These are phyloP conservation scores for Arbacia lixula DNA, from an alignment of 53 echinoderm and acorn worm species.

Conservation along the genomic window DNA sequence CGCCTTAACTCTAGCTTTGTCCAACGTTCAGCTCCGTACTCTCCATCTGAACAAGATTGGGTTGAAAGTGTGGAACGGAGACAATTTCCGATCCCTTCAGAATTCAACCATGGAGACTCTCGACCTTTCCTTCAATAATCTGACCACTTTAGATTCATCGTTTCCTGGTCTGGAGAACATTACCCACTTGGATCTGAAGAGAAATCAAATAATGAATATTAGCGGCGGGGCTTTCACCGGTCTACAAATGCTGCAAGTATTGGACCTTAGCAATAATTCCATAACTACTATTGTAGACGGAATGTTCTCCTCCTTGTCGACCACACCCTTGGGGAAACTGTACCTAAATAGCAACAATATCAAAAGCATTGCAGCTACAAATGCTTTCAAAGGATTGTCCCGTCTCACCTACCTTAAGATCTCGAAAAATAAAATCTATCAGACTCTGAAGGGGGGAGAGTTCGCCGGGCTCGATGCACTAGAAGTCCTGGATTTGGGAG, in stretches of 20 bases:
- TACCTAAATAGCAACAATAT: slow-evolving; percentile 71
- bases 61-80: slow-evolving; percentile 41
- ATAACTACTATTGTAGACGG: slow-evolving; percentile 56
- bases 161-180: slow-evolving; percentile 60
- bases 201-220: slow-evolving; percentile 62
- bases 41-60: slow-evolving; percentile 56
- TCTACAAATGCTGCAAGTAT: slow-evolving; percentile 50
- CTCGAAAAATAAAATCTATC: slow-evolving; percentile 74
- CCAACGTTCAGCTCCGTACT: slow-evolving; percentile 26
- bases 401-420: slow-evolving; percentile 66
- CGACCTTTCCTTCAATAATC: slow-evolving; percentile 78
- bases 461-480: slow-evolving; percentile 66
- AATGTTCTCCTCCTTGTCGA: slow-evolving; percentile 63
- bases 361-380: slow-evolving; percentile 29
- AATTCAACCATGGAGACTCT: slow-evolving; percentile 61
- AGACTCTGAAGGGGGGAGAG: slow-evolving; percentile 62
- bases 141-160: slow-evolving; percentile 51
- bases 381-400: slow-evolving; percentile 68
- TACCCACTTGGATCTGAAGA: slow-evolving; percentile 53
- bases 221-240: slow-evolving; percentile 48
- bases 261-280: slow-evolving; percentile 68
- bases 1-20: slow-evolving; percentile 55
- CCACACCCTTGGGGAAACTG: slow-evolving; percentile 42
- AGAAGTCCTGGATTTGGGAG: slow-evolving; percentile 63
- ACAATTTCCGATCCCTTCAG: slow-evolving; percentile 62